Evolutionary conservation across 2,888 invertebrate genomes (phyloP), one percentile per base, ranked within the genome.

Genomic region (Rutpela maculata): DNA sequence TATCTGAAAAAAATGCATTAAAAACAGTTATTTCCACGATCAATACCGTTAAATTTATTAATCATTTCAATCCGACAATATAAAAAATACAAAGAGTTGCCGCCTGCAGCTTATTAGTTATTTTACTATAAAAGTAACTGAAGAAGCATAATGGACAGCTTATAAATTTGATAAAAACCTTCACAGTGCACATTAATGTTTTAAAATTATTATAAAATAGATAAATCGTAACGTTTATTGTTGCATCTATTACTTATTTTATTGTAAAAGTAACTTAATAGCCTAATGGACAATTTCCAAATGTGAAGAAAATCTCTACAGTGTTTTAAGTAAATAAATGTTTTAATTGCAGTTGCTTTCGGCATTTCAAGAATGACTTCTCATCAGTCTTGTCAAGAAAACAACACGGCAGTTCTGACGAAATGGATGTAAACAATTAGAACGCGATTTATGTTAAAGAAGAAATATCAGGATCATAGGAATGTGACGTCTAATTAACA

Each of bases 371-470:
- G 62, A 62, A 62, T 31, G n/a, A 31, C 62, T 62, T 31, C 22
- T n/a, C 62, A 62, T 62, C n/a, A 62, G 26, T 62, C 62, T 26
- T 31, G 31, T 62, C 62, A 31, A n/a, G 15, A 31, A 15, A 62
- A 62, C 11, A 62, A n/a, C 62, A 62, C 15, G 10, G n/a, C 62
- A 62, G 26, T 31, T n/a, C 31, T 17, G 3, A 10, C 26, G 62
- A 31, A 62, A n/a, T 62, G n/a, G 62, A 31, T 62, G 62, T 62
- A 62, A 62, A 62, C 62, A 62, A 62, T 62, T 62, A 62, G 35
- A 35, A 31, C n/a, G n/a, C 26, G 26, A 62, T 62, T 62, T 31
- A 35, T 22, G 19, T 62, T 62, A n/a, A 35, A n/a, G 62, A 62
- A 62, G 62, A 31, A 31, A 62, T n/a, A 31, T 22, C 12, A 31